Evolutionary conservation across 2,888 invertebrate species (phyloP), one percentile per base, ranked within the genome.

Genomic region (Orthosia cruda): DNA sequence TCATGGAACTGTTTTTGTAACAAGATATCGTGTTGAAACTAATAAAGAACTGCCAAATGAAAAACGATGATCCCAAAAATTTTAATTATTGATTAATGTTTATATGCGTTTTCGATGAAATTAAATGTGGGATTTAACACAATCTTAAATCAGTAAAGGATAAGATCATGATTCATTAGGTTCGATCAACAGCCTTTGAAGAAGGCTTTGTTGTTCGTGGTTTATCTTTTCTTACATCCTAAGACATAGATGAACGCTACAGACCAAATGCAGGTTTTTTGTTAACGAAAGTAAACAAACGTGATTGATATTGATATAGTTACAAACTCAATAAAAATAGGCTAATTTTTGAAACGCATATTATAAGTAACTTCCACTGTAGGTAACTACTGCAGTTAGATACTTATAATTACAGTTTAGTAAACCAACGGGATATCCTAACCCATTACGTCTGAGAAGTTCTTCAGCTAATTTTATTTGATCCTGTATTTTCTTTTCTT

Each of bases 11-110:
- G 71, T 72, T 78, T 72, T 69, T 61, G 61, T 58, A 81, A 72
- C 62, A 67, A 72, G 58, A 76, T 76, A 71, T 71, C 58, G 70
- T 81, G 71, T 72, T 76, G 71, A 71, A 66, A n/a, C 65, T 54
- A 66, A 71, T 76, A 84, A 82, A 84, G 54, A 50, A 65, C 62
- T 65, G 59, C 50, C 32, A 61, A 66, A 69, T 49, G 15, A 50
- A 71, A 84, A 71, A 45, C 20, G 32, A 58, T 61, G 58, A 71
- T 50, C 59, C 61, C 58, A 77, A 83, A 65, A 49, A 61, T 61
- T n/a, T 74, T 71, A 71, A 85, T 82, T 74, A 71, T 55, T 83
- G 78, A 78, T 82, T 78, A 68, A 85, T 82, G 67, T 62, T 64
- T 50, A 26, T 55, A 47, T 40, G 57, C 11, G 5, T 68, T 73